Evolutionary conservation across 2,888 invertebrate genomes (phyloP).

Genomic region (Cylindroiulus punctatus): DNA sequence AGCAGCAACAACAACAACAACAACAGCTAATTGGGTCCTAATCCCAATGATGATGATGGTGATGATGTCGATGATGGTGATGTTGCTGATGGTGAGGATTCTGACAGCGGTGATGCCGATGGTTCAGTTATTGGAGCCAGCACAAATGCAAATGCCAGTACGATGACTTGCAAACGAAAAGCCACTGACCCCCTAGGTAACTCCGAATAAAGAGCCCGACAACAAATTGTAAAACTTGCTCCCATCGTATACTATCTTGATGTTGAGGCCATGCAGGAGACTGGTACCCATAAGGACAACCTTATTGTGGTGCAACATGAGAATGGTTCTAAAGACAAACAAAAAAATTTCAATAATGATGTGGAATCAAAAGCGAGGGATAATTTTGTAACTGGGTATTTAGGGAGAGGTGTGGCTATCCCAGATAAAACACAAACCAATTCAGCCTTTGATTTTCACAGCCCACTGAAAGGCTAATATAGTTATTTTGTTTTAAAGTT

Average conservation of each 20-base stretch:
- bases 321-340: not conserved
- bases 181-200: too few species aligned
- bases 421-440: not conserved
- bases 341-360: not conserved
- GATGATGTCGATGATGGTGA: too few species aligned
- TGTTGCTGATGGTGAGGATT: too few species aligned
- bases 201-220: too few species aligned
- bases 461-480: constrained; percentile 5
- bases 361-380: not conserved
- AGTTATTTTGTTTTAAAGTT: not conserved
- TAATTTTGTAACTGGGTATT: not conserved
- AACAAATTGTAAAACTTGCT: too few species aligned
- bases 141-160: too few species aligned
- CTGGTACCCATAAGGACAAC: not conserved
- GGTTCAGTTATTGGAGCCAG: too few species aligned
- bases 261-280: not conserved
- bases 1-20: too few species aligned
- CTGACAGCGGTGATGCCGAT: too few species aligned
- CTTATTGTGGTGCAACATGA: not conserved
- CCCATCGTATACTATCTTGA: not conserved
- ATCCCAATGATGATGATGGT: too few species aligned
- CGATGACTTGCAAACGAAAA: too few species aligned
- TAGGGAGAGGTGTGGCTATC: not conserved
- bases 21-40: too few species aligned
- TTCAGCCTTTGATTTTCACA: not conserved